Percentiles rank a stretch among this genome's conserved stretches.
These are phyloP conservation scores for Morus bassanus DNA, from an alignment of 2,797 vertebrate species.

Conservation along the genomic window DNA sequence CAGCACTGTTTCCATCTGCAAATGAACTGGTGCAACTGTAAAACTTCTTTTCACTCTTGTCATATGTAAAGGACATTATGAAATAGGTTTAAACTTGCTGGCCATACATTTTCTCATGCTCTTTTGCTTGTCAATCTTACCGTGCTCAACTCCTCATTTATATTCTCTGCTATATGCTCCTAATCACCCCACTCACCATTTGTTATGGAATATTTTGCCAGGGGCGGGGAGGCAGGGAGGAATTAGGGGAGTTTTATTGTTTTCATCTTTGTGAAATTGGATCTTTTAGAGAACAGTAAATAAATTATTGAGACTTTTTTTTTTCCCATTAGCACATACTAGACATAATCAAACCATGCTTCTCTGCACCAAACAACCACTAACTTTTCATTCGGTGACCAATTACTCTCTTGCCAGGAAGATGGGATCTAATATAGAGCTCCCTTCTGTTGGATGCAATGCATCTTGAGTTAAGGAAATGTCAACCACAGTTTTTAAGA, in stretches of 20 bases:
- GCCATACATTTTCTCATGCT: background rate
- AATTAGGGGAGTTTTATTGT: background rate
- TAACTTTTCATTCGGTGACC: background rate
- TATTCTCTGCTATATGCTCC: background rate
- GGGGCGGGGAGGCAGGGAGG: rapidly evolving
- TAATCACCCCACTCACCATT: background rate
- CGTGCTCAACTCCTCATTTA: background rate
- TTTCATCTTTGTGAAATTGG: background rate
- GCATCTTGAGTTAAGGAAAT: background rate
- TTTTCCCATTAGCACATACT: background rate
- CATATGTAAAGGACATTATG: background rate
- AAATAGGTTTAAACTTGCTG: background rate
- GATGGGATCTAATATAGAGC: background rate
- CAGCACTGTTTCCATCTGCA: background rate
- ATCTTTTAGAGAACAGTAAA: background rate
- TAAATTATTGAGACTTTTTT: background rate
- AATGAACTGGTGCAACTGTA: background rate
- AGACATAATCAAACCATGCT: background rate
- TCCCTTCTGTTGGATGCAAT: background rate
- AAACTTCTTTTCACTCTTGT: background rate
- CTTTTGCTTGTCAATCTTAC: background rate
- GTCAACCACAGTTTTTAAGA: background rate
- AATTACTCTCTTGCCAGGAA: background rate
- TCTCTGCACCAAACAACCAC: background rate
- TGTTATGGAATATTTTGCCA: background rate